Evolutionary conservation across 2,888 invertebrate genomes (phyloP).

Genomic region (Pristionchus fissidentatus): DNA sequence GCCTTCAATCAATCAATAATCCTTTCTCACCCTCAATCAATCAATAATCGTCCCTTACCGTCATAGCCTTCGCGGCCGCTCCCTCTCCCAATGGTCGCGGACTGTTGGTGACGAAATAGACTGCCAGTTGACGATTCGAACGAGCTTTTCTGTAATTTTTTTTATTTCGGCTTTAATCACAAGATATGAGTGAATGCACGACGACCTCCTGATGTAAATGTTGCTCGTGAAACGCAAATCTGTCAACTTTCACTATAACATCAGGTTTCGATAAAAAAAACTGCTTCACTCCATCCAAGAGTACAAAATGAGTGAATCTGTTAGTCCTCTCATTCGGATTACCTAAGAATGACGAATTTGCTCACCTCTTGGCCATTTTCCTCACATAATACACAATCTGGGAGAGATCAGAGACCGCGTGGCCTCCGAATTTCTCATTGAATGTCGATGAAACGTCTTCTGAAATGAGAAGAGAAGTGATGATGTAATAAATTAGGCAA

Average conservation of each 20-base stretch:
- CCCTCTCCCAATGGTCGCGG: constrained; percentile 48
- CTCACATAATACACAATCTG: constrained; percentile 50
- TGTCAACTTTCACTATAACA: too few relatives aligned
- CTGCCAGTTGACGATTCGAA: constrained; percentile 50
- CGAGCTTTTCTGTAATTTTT: constrained; percentile 48
- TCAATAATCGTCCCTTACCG: neutral
- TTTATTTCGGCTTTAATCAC: too few relatives aligned
- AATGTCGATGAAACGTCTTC: constrained; percentile 48
- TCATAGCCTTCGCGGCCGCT: neutral
- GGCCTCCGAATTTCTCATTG: constrained; percentile 50
- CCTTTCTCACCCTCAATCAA: neutral
- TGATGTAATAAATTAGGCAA: neutral
- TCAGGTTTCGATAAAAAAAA: too few relatives aligned
- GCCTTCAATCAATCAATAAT: neutral
- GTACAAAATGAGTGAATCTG: too few relatives aligned
- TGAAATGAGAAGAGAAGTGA: neutral
- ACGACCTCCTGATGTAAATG: too few relatives aligned
- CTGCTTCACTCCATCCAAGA: neutral
- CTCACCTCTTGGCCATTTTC: constrained; percentile 49
- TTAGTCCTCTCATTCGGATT: neutral
- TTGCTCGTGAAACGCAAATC: too few relatives aligned
- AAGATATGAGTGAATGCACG: too few relatives aligned
- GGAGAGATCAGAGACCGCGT: constrained; percentile 45
- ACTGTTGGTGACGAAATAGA: constrained; percentile 51
- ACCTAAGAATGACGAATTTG: neutral